Base-by-base conservation (phyloP, 2,888 invertebrate genomes). In the Torymus tubicola region DNA sequence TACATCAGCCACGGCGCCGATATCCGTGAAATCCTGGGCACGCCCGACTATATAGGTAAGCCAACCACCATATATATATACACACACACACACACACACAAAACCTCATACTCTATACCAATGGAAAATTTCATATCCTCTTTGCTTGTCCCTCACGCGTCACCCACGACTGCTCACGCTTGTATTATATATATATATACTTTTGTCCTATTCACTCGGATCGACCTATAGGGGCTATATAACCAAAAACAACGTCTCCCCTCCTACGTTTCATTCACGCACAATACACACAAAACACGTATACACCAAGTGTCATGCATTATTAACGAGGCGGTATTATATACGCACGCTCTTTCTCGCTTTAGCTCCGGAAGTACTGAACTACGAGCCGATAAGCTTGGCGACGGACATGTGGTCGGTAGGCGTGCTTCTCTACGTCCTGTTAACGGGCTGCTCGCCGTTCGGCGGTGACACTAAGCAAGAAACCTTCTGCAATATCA, bases 381-480 rank as follows among this genome's bases (percentile, higher is more conserved):
- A 96, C 88, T 99, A 98, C 92, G 98, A 99, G 92, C 97, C 98
- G 79, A 94, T 98, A 84, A 96, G 96, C 86, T 93, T 98, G 85
- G 95, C 97, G 68, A 98, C 98, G 80, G 98, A 99, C 92, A 97
- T 98, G 93, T 99, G 98, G 98, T 98, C 98, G 82, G 94, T 98
- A 85, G 99, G 99, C 81, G 98, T 99, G 63, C 92, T 99, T 88
- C 94, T 97, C 58, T 99, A 99, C 92, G 98, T 98, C 55, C 94
- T 99, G 86, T 92, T 99, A 84, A 97, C 97, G 86, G 98, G 98
- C 77, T 98, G 96, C 91, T 97, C 98, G 75, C 99, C 98, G 50
- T 99, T 99, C 91, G 97, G 97, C 79, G 98, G 98, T 79, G 97
- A 98, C 91, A 96, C 96, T 84, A 98, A 98, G 91, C 98, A 98